A percentile compares a stretch with the other conserved stretches of the same genome.
phyloP scores from a whole-genome alignment of 1,140 invertebrate genomes.

The Hirudo medicinalis region DNA sequence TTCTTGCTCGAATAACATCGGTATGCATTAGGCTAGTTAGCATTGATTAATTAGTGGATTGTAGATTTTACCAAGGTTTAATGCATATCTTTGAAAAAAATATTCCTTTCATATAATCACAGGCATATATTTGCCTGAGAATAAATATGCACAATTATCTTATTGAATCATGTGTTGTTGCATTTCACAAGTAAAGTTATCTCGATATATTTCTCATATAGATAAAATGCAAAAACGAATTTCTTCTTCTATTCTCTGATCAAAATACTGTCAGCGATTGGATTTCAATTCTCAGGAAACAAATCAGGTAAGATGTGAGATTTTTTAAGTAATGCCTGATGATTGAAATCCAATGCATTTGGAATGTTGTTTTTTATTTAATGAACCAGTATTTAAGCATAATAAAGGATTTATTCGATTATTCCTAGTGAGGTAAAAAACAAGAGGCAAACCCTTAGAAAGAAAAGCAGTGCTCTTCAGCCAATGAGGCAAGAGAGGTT shows the following conservation, averaged over 20 bases:
- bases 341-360: no score
- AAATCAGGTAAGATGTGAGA: constrained; percentile 29
- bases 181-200: constrained; percentile 8
- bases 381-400: background rate
- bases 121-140: no score
- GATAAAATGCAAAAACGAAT: constrained; percentile 39
- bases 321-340: background rate
- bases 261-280: constrained; percentile 30
- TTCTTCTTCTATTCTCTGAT: constrained; percentile 34
- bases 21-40: no score
- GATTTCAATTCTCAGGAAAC: constrained; percentile 30
- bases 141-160: background rate
- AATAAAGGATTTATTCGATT: constrained; percentile 13
- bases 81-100: no score
- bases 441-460: constrained; percentile 26
- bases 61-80: no score
- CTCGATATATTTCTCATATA: constrained; percentile 19
- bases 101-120: no score
- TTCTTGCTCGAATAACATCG: no score
- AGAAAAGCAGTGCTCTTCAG: constrained; percentile 37
- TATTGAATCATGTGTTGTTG: background rate
- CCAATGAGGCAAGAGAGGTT: constrained; percentile 32
- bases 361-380: no score
- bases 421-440: constrained; percentile 18
- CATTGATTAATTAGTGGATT: no score